These are phyloP conservation scores for Heliangelus exortis DNA, from an alignment of 2,797 vertebrate species.

Conservation along the genomic window DNA sequence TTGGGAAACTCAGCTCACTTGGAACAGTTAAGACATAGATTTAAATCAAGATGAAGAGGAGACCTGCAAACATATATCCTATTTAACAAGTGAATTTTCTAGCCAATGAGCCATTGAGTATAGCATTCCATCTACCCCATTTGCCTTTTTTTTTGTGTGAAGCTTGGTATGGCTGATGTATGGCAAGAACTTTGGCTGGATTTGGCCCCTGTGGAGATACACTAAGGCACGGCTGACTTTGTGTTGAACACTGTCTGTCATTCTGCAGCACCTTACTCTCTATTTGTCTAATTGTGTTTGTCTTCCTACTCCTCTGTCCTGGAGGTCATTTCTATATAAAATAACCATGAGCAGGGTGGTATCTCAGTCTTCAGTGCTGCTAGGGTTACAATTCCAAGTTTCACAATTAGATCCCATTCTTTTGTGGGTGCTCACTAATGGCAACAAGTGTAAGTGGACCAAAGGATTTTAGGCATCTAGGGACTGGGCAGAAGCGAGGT, in stretches of 20 bases:
- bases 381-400: background rate
- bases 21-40: constrained; percentile 35
- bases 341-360: background rate
- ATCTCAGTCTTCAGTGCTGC: background rate
- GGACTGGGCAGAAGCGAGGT: background rate
- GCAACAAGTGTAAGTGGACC: background rate
- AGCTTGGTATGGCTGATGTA: background rate
- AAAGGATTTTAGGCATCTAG: background rate
- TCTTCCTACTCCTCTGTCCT: background rate
- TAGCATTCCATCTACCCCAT: background rate
- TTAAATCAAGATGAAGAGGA: constrained; percentile 12
- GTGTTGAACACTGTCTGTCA: background rate
- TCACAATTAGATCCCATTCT: background rate
- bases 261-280: background rate
- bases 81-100: constrained; percentile 53
- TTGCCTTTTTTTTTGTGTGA: background rate
- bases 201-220: background rate
- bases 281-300: background rate
- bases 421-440: background rate
- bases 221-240: background rate
- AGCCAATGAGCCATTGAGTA: constrained; percentile 34
- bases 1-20: constrained; percentile 33
- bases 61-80: constrained; percentile 32
- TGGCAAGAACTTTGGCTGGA: background rate
- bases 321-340: background rate